Base-by-base conservation (phyloP, 2,797 vertebrate genomes). In the Xenopus petersii region DNA sequence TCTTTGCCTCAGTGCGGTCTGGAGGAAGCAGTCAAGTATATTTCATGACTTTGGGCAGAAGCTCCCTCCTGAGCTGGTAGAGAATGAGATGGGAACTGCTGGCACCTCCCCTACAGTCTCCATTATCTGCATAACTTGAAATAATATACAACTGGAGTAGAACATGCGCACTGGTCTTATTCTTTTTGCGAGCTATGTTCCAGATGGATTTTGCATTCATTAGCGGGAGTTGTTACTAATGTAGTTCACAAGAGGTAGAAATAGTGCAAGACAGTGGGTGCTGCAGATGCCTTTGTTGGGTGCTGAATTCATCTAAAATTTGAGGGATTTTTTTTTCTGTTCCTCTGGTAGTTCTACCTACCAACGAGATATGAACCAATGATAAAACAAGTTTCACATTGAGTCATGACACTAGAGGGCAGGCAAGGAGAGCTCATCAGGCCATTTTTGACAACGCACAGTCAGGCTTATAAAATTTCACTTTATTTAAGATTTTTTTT, bases 11-110 rank as follows among this genome's bases (percentile, higher is more conserved):
- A 0, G 94, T 96, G 58, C 92, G 93, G 36, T 96, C 94, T 0
- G 94, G 94, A 67, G 94, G 94, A 82, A 94, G 94, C 81, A 95
- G 94, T 82, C 94, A 96, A 91, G 94, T 96, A 62, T 96, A 96
- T 88, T 96, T 96, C 86, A 96, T 96, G 94, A 96, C 94, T 56
- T 88, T 95, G 79, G 94, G 94, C 70, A 92, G 94, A 82, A 95
- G 94, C 87, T 95, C 94, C 81, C 92, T 96, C 84, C 92, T 96
- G 85, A 96, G 94, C 85, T 93, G 93, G 90, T 95, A 90, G 89
- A 85, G 85, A 82, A 17, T 75, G 80, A 51, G 76, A 80, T 62
- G 21, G 80, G 81, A 82, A 81, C 85, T 82, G 80, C 83, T 82
- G 86, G 81, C 81, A 83, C 47, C 64, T 84, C 82, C 83, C 83